Base-by-base conservation (phyloP, 2,888 invertebrate species). In the Lordiphosa andalusiaca region DNA sequence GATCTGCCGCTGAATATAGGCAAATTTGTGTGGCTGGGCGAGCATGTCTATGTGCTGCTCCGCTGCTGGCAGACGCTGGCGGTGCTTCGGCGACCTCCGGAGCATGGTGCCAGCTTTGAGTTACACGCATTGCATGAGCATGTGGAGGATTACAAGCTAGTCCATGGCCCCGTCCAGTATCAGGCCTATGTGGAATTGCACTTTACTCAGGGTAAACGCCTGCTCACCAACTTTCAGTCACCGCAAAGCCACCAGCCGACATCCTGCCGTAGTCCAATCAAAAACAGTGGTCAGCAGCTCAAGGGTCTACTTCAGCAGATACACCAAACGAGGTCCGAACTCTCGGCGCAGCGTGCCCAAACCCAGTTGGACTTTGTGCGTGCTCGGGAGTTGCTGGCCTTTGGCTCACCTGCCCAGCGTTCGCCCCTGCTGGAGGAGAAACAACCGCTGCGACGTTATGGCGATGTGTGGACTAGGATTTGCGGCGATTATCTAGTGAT, bases 401-500 rank as follows among this genome's bases (percentile, higher is more conserved):
- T 86, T 42, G 89, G 88, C 0, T 52, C 57, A 21, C 80, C 85
- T 5, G 69, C 67, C 4, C 30, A 84, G 33, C 77, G 88, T 0
- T 81, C 84, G 7, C 58, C 73, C 6, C 51, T 84, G 25, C 53
- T 86, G 7, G 89, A 88, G 35, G 89, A 88, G 60, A 86, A 88
- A 41, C 84, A 83, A 59, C 63, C 86, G 36, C 48, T 88, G n/a
- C 69, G 73, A 0, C 85, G 86, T 6, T 85, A 84, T 42, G 87
- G 88, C 5, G 86, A 88, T 59, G 68, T 87, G 1, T 88, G 88
- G 88, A 67, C 77, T 16, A 80, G 87, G 6, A 51, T 84, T 0
- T 80, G 74, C 6, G 67, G 66, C 6, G 76, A 82, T 3, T 54
- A 49, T 4, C 47, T 87, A 1, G 73, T 88, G 4, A 50, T 88